Evolutionary conservation across 2,113 vertebrate species (phyloP).

Genomic region (Megaleporinus macrocephalus): DNA sequence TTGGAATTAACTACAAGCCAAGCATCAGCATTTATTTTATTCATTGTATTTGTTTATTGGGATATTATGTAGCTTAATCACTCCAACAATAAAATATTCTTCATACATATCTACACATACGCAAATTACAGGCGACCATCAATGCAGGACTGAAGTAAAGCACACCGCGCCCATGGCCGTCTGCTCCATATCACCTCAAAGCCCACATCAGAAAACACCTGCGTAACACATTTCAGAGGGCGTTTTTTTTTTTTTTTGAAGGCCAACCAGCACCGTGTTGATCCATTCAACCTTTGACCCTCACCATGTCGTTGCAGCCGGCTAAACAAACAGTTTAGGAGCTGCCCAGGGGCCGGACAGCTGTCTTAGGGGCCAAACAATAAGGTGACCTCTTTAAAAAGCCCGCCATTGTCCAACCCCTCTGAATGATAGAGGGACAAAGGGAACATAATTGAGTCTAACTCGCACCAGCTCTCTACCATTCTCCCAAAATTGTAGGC

Average conservation of each 20-base stretch:
- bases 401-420: constrained; percentile 21
- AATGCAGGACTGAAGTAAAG: too few species aligned
- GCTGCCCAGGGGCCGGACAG: constrained; percentile 35
- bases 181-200: neutral
- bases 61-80: too few species aligned
- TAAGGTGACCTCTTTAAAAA: constrained; percentile 41
- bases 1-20: too few species aligned
- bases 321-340: constrained; percentile 58
- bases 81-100: too few species aligned
- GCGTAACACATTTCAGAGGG: neutral
- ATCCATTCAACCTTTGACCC: constrained; percentile 45
- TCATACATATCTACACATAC: too few species aligned
- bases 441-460: constrained; percentile 25
- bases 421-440: constrained; percentile 16
- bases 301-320: constrained; percentile 29
- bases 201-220: neutral
- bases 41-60: too few species aligned
- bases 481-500: neutral
- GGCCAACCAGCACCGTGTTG: neutral
- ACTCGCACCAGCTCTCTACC: neutral
- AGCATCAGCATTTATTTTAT: too few species aligned
- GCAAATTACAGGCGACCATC: too few species aligned
- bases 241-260: neutral
- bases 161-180: too few species aligned
- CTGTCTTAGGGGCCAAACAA: constrained; percentile 41